Evolutionary conservation across 2,797 vertebrate genomes (phyloP), one percentile per base, ranked within the genome.

Genomic region (Tapera naevia): DNA sequence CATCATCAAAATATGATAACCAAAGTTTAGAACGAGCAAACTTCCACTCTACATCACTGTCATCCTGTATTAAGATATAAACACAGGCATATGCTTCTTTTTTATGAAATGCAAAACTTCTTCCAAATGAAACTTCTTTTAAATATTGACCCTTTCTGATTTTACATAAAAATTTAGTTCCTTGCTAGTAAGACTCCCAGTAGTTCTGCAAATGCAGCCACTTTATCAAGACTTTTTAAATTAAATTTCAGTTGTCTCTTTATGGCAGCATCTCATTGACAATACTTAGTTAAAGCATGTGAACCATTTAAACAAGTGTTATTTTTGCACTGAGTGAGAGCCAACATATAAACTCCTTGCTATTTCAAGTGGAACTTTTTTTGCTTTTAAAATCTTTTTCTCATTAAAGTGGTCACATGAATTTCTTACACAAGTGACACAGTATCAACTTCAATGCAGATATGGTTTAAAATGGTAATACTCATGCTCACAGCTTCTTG

Each of bases 1-100:
- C 98, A 33, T 99, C 98, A 94, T 99, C 98, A 91, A 99, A 99
- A 95, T 99, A 99, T 0, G 99, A 99, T 65, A 99, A 97, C 99
- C 99, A 99, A 35, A 99, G 98, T 84, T 99, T 99, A 8, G 99
- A 98, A 78, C 99, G 97, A 35, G 99, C 99, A 87, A 99, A 99
- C 96, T 99, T 99, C 99, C 99, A 99, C 89, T 99, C 99, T 10
- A 99, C 99, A 33, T 99, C 99, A 65, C 99, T 98, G 93, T 99
- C 99, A 84, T 99, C 99, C 99, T 99, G 96, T 21, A 51, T 93
- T 61, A 81, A 88, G 83, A 93, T 78, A 93, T 57, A 91, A 87
- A 75, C 78, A 54, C 28, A 91, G 10, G 27, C 4, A 46, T 11
- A 2, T 39, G n/a, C 21, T 93, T 79, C 22, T 13, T 21, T 89